phyloP scores from a whole-genome alignment of 1,140 invertebrate genomes.

The Helicoverpa armigera region DNA sequence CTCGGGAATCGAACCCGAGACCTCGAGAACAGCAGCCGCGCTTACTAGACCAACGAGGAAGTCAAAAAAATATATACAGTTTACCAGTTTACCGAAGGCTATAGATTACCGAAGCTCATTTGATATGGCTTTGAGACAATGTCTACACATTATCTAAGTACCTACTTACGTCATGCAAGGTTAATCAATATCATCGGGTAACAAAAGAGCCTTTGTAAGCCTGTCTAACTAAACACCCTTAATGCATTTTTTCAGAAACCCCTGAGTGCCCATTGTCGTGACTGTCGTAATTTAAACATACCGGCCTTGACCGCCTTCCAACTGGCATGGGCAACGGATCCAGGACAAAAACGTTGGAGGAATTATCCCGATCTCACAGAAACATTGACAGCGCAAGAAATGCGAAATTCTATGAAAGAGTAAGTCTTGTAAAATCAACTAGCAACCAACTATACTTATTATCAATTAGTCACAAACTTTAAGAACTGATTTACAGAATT shows the following conservation, averaged over 20 bases:
- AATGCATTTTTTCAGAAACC: conserved; percentile 54
- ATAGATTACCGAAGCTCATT: not conserved
- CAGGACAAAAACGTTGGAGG: conserved; percentile 70
- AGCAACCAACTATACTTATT: too few species aligned
- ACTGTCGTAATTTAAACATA: conserved; percentile 56
- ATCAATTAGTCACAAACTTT: too few species aligned
- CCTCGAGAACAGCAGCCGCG: too few species aligned
- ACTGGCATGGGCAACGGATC: conserved; percentile 51
- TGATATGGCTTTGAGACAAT: not conserved
- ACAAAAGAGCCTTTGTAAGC: not conserved
- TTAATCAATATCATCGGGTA: too few species aligned
- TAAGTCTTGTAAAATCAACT: conserved; percentile 34
- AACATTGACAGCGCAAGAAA: conserved; percentile 62
- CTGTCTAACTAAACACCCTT: not conserved
- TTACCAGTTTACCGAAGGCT: too few species aligned
- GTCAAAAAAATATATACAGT: too few species aligned
- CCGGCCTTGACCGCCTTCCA: conserved; percentile 55
- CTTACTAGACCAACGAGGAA: too few species aligned
- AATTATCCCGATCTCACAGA: conserved; percentile 73
- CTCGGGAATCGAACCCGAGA: too few species aligned
- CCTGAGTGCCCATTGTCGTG: conserved; percentile 60
- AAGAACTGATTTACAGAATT: too few species aligned
- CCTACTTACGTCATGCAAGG: too few species aligned
- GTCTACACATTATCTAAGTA: not conserved
- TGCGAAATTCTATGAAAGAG: conserved; percentile 68